Evolutionary conservation across 2,797 vertebrate species (phyloP).

Genomic region (Falco concolor): DNA sequence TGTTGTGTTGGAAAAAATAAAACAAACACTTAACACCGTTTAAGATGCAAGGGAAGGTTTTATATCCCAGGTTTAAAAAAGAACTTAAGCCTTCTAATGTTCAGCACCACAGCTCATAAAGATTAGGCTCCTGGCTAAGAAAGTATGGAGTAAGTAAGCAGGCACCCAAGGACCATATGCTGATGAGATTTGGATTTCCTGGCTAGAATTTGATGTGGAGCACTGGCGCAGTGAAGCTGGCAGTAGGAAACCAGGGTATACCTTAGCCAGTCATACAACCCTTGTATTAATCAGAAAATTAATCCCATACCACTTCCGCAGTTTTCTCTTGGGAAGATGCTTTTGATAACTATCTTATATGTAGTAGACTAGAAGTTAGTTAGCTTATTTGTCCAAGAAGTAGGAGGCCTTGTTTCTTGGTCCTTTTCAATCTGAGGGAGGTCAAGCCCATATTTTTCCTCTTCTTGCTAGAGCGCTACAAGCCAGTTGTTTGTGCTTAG

Average conservation of each 20-base stretch:
- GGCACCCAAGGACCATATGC: not conserved
- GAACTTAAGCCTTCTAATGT: not conserved
- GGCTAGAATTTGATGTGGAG: not conserved
- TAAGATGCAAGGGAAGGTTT: not conserved
- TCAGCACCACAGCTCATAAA: not conserved
- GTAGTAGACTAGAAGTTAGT: not conserved
- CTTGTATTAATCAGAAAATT: not conserved
- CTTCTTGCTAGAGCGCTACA: not conserved
- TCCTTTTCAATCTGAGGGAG: not conserved
- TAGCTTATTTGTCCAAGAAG: not conserved
- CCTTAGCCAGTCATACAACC: not conserved
- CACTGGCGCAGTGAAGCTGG: not conserved
- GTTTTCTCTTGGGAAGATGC: not conserved
- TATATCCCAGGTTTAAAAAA: not conserved
- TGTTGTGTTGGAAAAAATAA: not conserved
- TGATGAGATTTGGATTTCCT: not conserved
- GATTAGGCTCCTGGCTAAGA: not conserved
- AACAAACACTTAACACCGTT: not conserved
- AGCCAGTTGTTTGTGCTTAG: accelerated
- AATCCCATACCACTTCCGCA: not conserved
- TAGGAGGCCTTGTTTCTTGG: not conserved
- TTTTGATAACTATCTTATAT: not conserved
- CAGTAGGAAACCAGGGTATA: not conserved
- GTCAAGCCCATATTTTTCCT: not conserved
- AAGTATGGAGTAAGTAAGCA: not conserved